Base-by-base conservation (phyloP, 2,888 invertebrate species). In the Sisyra nigra region DNA sequence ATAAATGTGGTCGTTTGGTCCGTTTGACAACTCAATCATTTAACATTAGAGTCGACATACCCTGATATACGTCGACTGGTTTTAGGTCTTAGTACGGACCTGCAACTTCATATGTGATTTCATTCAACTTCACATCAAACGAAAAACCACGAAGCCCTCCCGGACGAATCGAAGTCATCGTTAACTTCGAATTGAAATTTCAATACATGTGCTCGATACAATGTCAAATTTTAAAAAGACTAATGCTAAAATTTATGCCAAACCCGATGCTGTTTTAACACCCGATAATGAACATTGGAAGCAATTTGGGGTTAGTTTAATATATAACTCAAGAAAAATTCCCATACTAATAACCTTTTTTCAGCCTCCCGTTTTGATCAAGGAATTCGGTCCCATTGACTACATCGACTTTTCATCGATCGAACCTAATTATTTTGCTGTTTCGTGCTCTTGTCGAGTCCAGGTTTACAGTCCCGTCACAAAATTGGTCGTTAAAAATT, bases 341-440 rank as follows among this genome's bases (percentile, higher is more conserved):
- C 40, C 18, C 38, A n/a, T n/a, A n/a, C 17, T 17, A 37, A 42
- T 36, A 17, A 42, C 42, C 39, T 45, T 50, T 52, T 42, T 44
- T 56, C 57, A 85, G 92, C 70, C 76, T 45, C 89, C 92, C 18
- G 83, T 88, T 2, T 69, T 89, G 32, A 75, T 89, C 0, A 93
- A 94, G 61, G 94, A 96, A 62, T 89, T 85, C 62, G 91, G 91
- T 15, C 80, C 87, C 0, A 85, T 97, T 43, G 89, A 92, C 57
- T 82, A 86, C 55, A 74, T 96, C 35, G 85, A 92, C 58, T 89
- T 96, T 57, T 85, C 87, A 47, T 88, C 89, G 1, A 72, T 80
- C 8, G 82, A 88, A 55, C 93, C 94, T 0, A 75, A 87, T 65
- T 80, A 86, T 58, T 87, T 94, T 66, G 93, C 92, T 6, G 85